Conservation (phyloP, 2,113 vertebrate genomes). For the Paraplagusia blochii region DNA sequence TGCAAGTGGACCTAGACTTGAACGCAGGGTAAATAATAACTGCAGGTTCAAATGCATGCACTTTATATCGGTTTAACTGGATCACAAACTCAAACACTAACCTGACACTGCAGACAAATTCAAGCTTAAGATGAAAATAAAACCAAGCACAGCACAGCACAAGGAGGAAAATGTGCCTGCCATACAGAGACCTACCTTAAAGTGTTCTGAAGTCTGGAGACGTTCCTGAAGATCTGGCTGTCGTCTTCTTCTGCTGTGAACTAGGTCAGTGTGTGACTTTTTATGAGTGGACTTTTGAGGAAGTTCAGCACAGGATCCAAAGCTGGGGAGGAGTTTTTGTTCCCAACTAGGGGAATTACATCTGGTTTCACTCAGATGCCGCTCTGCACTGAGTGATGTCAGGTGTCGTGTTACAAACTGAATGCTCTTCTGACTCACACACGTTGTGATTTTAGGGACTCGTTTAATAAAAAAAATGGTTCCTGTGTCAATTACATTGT, state of each 20-base stretch:
- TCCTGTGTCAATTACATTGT: no score
- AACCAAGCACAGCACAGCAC: slow-evolving; percentile 2
- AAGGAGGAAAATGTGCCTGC: background rate
- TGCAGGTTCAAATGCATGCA: no score
- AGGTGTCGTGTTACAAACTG: slow-evolving; percentile 53
- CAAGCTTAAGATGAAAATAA: background rate
- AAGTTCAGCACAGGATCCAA: slow-evolving; percentile 51
- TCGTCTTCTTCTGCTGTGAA: slow-evolving; percentile 23
- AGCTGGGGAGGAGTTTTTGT: slow-evolving; percentile 20
- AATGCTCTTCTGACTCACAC: no score
- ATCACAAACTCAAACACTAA: slow-evolving; percentile 9
- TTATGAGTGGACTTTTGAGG: slow-evolving; percentile 64
- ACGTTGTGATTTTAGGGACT: no score
- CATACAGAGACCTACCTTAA: slow-evolving; percentile 42
- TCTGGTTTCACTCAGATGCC: slow-evolving; percentile 60
- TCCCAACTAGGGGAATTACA: slow-evolving; percentile 41
- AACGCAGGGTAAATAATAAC: no score
- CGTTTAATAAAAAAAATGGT: no score
- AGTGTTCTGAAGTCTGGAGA: slow-evolving; percentile 6
- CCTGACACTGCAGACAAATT: no score
- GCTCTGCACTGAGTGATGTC: slow-evolving; percentile 56
- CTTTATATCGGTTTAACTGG: slow-evolving; percentile 3
- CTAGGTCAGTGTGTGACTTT: slow-evolving; percentile 47
- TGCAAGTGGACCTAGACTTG: no score
- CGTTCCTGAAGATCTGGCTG: slow-evolving; percentile 11